phyloP scores from a whole-genome alignment of 2,113 vertebrate genomes.

The Cariama cristata region DNA sequence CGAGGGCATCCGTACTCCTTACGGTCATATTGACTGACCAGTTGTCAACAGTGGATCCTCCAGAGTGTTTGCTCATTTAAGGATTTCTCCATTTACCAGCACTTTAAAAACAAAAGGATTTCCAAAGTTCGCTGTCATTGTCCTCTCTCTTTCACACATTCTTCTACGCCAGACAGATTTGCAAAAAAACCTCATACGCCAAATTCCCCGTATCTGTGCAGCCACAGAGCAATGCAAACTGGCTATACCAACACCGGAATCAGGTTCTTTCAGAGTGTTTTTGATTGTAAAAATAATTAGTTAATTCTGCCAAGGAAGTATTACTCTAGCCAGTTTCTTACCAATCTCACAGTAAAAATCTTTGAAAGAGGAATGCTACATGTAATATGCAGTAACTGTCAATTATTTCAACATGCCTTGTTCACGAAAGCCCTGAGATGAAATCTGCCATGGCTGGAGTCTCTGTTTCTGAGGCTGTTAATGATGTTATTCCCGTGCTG shows the following conservation, averaged over 20 bases:
- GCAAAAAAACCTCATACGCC: rapidly evolving
- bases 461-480: not conserved
- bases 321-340: not conserved
- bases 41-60: not conserved
- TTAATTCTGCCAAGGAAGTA: not conserved
- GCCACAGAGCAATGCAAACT: not conserved
- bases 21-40: not conserved
- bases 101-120: not conserved
- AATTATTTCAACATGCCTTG: not conserved
- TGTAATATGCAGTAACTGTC: not conserved
- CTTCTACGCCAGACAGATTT: not conserved
- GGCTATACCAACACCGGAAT: not conserved
- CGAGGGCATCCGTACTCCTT: not conserved
- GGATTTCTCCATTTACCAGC: not conserved
- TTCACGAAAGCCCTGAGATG: not conserved
- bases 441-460: not conserved
- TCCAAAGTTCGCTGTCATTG: not conserved
- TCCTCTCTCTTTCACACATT: not conserved
- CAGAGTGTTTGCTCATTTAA: not conserved
- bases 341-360: not conserved
- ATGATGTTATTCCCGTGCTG: not conserved
- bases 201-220: not conserved
- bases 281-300: not conserved
- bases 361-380: not conserved
- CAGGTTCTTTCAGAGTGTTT: not conserved